phyloP scores from a whole-genome alignment of 1,140 invertebrate species.

The Plectrocnemia conspersa region DNA sequence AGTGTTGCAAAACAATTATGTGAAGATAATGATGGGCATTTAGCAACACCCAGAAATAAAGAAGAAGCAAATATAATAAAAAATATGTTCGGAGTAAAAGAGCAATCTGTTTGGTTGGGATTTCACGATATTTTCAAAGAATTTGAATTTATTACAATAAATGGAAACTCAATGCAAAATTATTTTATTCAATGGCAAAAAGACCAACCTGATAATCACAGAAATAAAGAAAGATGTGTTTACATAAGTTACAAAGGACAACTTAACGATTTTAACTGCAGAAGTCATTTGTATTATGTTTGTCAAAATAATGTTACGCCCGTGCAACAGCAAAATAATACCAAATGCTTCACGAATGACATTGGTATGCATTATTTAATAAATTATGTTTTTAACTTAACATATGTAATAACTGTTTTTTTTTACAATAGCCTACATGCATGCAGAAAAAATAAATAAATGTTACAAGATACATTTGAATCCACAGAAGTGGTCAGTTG shows the following conservation, averaged over 20 bases:
- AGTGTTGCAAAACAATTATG: neutral
- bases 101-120: neutral
- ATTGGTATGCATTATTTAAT: neutral
- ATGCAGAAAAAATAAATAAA: neutral
- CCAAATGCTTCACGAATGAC: neutral
- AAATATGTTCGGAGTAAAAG: neutral
- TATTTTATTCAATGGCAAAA: neutral
- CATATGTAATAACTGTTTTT: neutral
- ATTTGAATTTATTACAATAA: neutral
- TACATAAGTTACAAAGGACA: neutral
- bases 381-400: neutral
- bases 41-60: neutral
- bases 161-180: neutral
- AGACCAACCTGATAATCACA: neutral
- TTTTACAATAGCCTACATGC: too few relatives aligned
- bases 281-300: too few relatives aligned
- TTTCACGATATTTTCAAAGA: constrained; percentile 4
- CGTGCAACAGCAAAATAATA: neutral
- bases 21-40: neutral
- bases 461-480: constrained; percentile 39
- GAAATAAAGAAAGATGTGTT: neutral
- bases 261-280: neutral
- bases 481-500: constrained; percentile 34
- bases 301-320: neutral
- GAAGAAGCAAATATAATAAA: neutral